Base-by-base conservation (phyloP, 2,113 vertebrate species). In the Hippocampus zosterae region DNA sequence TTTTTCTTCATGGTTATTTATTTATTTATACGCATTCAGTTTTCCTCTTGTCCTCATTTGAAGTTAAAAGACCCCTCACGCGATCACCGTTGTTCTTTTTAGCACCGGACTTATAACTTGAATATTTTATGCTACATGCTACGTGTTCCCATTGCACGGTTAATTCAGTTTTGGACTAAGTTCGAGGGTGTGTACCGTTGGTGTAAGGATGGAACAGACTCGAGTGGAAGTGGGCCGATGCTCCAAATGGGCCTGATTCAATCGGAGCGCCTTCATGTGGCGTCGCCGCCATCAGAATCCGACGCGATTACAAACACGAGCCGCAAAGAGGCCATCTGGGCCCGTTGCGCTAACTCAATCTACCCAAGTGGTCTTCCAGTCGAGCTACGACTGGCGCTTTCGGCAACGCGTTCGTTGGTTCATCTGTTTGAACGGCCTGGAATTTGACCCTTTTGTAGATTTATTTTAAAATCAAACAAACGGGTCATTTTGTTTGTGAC, bases 391-490 rank as follows among this genome's bases (percentile, higher is more conserved):
- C 16, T 19, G 15, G 29, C 59, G 7, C 19, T 37, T 37, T 37
- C 9, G 29, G 11, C 55, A 6, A 27, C 21, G 10, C 23, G 2
- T 1, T 79, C 67, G 57, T 55, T 23, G 71, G 53, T 63, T 25
- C 62, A 60, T 69, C 55, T 55, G 48, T 55, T 55, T 62, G 12
- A 23, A 41, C 15, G 11, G 68, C n/a, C 46, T 70, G 8, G 4
- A 29, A 44, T 48, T 23, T 59, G 65, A n/a, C 2, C 68, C 74
- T 78, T 78, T 81, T 78, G 72, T 77, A 59, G 67, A 86, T 73
- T 78, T 84, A 77, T 86, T 88, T 83, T 74, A 72, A 80, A n/a
- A n/a, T n/a, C n/a, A n/a, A 84, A 79, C 77, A 88, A 77, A 70
- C 77, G 52, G 44, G 59, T 67, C 56, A 61, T 55, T 80, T 83